Base-by-base conservation (phyloP, 1,140 invertebrate species). In the Apis mellifera region DNA sequence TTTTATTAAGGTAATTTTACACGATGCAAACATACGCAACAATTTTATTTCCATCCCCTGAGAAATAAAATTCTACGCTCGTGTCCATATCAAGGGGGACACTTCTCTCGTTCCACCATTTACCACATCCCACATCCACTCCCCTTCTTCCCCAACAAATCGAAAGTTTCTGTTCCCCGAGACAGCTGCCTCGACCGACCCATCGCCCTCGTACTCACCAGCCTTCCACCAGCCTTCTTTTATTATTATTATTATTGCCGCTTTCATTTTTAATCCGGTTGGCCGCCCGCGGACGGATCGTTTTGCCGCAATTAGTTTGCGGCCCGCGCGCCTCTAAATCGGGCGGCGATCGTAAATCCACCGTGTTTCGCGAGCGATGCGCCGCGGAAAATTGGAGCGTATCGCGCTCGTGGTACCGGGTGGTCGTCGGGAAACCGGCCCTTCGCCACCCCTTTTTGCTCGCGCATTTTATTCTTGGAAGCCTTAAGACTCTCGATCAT, bases 301-400 rank as follows among this genome's bases (percentile, higher is more conserved):
- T 90, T 91, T 91, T 89, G 88, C 87, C 86, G 89, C 84, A 91
- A 91, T 91, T 91, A 91, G 86, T 90, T 89, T 65, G 79, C 79
- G 78, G 71, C 55, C 81, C 71, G 71, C 68, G 84, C 69, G 77
- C 55, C 83, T 87, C 87, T 91, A 89, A 88, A 89, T 89, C 83
- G 85, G 66, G 84, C 85, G 62, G 62, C 83, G 83, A 89, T 90
- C 89, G 88, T 90, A 88, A 90, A 90, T 90, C 77, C 82, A 76
- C 64, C 73, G 86, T 75, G 84, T 81, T 73, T 77, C 78, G 66
- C 77, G 60, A 72, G 26, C 78, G 87, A 79, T 73, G 72, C 84
- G 76, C 80, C 72, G 48, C 69, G 71, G 87, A 86, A 89, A 89
- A 89, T 85, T 89, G 88, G 87, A 89, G 85, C 88, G 79, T 85